These are phyloP conservation scores for Stomorhina lunata DNA, from an alignment of 2,888 invertebrate species.

Conservation along the genomic window DNA sequence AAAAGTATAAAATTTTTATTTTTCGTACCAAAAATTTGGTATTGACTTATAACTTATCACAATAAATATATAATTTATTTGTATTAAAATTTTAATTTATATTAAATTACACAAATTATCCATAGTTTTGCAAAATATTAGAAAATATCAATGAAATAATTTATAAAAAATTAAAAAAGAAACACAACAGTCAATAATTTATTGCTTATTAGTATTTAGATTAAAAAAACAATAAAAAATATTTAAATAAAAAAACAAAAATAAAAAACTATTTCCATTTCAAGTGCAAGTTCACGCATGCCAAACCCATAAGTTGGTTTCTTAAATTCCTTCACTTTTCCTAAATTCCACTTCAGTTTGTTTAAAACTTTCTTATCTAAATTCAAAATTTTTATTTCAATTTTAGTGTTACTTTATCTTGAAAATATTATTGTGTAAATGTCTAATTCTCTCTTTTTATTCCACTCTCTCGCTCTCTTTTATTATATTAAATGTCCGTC, in stretches of 20 bases:
- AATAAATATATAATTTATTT: too few species aligned
- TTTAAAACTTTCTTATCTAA: background rate
- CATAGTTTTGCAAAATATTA: background rate
- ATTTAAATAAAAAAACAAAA: background rate
- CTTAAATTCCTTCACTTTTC: background rate
- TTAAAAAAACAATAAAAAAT: slow-evolving; percentile 6
- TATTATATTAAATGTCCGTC: background rate
- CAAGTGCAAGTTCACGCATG: background rate
- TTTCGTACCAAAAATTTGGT: too few species aligned
- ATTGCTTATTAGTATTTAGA: slow-evolving; percentile 7
- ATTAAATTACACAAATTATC: background rate
- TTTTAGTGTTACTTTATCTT: background rate
- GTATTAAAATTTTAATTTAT: background rate
- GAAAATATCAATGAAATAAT: background rate
- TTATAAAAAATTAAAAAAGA: background rate
- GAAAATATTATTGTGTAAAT: slow-evolving; percentile 23
- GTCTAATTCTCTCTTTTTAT: background rate
- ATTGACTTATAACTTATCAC: too few species aligned
- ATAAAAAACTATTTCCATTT: background rate
- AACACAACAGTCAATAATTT: slow-evolving; percentile 16
- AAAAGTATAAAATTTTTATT: too few species aligned
- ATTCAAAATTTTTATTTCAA: background rate
- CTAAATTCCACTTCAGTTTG: background rate
- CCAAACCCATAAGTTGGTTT: background rate
- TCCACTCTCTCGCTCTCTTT: background rate